Base-by-base conservation (phyloP, 2,113 vertebrate genomes). In the Galemys pyrenaicus region DNA sequence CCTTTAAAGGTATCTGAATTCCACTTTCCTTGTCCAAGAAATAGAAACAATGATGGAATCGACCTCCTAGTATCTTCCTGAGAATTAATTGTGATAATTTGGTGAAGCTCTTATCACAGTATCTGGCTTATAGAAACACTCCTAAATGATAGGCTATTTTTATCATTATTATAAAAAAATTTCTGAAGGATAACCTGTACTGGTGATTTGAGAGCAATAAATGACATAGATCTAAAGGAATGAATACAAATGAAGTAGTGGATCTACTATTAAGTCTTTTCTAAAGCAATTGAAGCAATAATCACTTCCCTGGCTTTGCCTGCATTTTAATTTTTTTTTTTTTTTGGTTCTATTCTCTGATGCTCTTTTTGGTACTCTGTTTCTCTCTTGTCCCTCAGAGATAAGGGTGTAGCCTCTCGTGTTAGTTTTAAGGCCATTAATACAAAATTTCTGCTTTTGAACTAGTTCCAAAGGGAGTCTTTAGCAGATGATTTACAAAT, bases 401-500 rank as follows among this genome's bases (percentile, higher is more conserved):
- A 37, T 28, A 39, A 68, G 56, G 75, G 20, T 26, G 4, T 7
- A 56, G 49, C n/a, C 58, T 19, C 6, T 83, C 82, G 70, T 77
- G 28, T 93, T 95, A 60, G 15, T 51, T 85, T 96, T 89, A 77
- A 80, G 68, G 93, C 60, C 35, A 35, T 87, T 17, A 49, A 46
- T 91, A 46, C 77, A 32, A 78, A 41, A 16, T 86, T 58, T 85
- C 90, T 65, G 75, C 93, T 77, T 97, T 96, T 96, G 95, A 97
- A 95, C 65, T 80, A 28, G 80, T 89, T 96, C 92, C 74, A 51
- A 93, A 67, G 83, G 90, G 41, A 77, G 60, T 75, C 87, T 73
- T 96, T 35, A 95, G 89, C 79, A 56, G 91, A 78, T 97, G 87
- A 96, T 97, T 96, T 94, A 96, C 65, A 89, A 78, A 82, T 68